A percentile compares a stretch with the other conserved stretches of the same genome.
These are phyloP conservation scores for Pollachius pollachius DNA, from an alignment of 2,113 vertebrate species.

Conservation along the genomic window DNA sequence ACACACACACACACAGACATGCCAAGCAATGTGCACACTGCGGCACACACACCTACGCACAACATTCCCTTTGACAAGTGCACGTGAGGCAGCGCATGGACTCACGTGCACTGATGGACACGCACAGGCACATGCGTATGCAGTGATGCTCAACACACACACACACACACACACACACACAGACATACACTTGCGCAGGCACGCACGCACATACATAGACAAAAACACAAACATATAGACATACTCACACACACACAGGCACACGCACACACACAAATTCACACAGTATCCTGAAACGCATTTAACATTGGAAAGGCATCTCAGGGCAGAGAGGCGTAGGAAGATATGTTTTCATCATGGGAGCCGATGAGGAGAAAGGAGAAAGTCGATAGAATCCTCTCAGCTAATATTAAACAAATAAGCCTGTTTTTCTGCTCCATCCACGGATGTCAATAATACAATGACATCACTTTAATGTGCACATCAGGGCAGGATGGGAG, in stretches of 20 bases:
- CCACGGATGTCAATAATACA: conserved; percentile 61
- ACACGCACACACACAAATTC: neutral
- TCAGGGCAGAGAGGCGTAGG: conserved; percentile 61
- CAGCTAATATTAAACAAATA: conserved; percentile 72
- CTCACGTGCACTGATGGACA: too few species aligned
- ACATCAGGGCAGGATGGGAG: conserved; percentile 14
- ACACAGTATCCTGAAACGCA: conserved; percentile 53
- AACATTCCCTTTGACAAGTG: neutral
- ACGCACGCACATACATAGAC: too few species aligned
- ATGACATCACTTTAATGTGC: conserved; percentile 59
- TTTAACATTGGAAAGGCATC: conserved; percentile 62
- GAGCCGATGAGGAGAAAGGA: conserved; percentile 59
- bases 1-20: conserved; percentile 27
- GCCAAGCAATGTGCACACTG: neutral
- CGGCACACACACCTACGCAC: conserved; percentile 11
- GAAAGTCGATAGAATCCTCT: conserved; percentile 68
- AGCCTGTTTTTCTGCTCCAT: conserved; percentile 48
- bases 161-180: too few species aligned
- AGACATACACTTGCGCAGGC: too few species aligned
- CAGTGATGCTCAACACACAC: conserved; percentile 12
- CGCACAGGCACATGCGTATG: neutral
- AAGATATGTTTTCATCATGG: conserved; percentile 71
- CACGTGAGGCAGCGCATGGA: too few species aligned
- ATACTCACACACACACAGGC: too few species aligned
- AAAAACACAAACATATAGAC: conserved; percentile 3